These are phyloP conservation scores for Cryptoleucopteryx plumbea DNA, from an alignment of 2,113 vertebrate species.

Conservation along the genomic window DNA sequence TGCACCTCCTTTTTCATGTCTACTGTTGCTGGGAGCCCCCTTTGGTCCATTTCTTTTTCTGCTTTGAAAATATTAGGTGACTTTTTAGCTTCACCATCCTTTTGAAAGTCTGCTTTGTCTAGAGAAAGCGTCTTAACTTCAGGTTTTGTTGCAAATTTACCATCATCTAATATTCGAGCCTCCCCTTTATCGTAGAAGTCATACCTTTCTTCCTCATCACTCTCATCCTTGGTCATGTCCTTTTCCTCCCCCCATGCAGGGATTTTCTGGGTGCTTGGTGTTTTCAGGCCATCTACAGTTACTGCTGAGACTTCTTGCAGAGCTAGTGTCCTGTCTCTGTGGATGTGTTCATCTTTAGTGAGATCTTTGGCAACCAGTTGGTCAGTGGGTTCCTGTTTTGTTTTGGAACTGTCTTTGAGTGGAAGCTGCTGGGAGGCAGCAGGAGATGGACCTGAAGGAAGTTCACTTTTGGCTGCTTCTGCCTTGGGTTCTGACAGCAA, in stretches of 20 bases:
- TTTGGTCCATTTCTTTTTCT: slow-evolving; percentile 30
- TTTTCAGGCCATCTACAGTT: slow-evolving; percentile 31
- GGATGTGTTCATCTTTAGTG: slow-evolving; percentile 28
- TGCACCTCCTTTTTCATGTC: slow-evolving; percentile 21
- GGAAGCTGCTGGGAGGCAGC: slow-evolving; percentile 72
- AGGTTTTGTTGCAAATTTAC: slow-evolving; percentile 6
- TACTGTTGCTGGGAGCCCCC: neutral
- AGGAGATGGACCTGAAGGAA: slow-evolving; percentile 62
- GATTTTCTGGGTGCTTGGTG: slow-evolving; percentile 17
- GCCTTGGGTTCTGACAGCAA: slow-evolving; percentile 40
- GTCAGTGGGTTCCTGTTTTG: slow-evolving; percentile 51
- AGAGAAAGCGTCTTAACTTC: slow-evolving; percentile 33
- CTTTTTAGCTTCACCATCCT: slow-evolving; percentile 26
- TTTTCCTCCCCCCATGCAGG: slow-evolving; percentile 51
- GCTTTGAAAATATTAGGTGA: neutral
- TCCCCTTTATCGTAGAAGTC: slow-evolving; percentile 28
- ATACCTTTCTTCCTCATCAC: slow-evolving; percentile 49
- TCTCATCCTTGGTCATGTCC: slow-evolving; percentile 59
- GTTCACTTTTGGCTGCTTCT: slow-evolving; percentile 56
- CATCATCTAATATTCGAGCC: slow-evolving; percentile 3
- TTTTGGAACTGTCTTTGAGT: slow-evolving; percentile 72
- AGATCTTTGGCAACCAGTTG: slow-evolving; percentile 64
- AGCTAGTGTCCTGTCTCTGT: slow-evolving; percentile 20
- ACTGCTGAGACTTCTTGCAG: slow-evolving; percentile 1
- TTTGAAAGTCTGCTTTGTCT: slow-evolving; percentile 23